These are phyloP conservation scores for Colostygia pectinataria DNA, from an alignment of 2,888 invertebrate genomes.

Conservation along the genomic window DNA sequence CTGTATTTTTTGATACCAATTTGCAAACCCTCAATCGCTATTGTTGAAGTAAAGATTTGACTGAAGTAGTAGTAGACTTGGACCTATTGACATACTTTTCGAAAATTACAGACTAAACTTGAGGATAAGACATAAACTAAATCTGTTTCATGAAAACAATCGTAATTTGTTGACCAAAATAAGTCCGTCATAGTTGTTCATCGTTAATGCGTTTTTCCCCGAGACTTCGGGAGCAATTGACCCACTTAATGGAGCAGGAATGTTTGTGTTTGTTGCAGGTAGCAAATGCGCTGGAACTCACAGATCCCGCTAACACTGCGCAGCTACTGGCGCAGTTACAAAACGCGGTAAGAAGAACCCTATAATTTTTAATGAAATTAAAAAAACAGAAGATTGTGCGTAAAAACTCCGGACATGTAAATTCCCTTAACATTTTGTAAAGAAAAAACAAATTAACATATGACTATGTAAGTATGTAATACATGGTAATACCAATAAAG, in stretches of 20 bases:
- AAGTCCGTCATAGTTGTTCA: constrained; percentile 2
- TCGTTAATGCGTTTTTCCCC: constrained; percentile 25
- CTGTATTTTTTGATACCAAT: no score
- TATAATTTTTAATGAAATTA: neutral
- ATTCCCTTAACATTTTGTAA: no score
- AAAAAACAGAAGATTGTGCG: no score
- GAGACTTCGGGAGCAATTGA: constrained; percentile 58
- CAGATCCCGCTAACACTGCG: constrained; percentile 66
- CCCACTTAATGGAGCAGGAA: constrained; percentile 59
- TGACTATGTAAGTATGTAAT: no score
- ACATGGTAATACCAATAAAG: constrained; percentile 2
- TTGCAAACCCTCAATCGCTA: no score
- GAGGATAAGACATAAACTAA: no score
- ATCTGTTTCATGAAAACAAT: neutral
- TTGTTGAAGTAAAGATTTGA: no score
- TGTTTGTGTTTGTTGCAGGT: constrained; percentile 68
- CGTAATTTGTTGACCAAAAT: neutral
- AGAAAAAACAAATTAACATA: no score
- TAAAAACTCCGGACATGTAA: no score
- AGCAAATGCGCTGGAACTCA: constrained; percentile 67
- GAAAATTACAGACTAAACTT: no score
- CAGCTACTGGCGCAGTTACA: constrained; percentile 66
- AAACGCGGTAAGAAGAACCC: constrained; percentile 59
- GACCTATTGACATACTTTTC: no score
- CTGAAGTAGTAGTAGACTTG: no score